phyloP scores from a whole-genome alignment of 1,140 invertebrate species.

The Laodelphax striatellus region DNA sequence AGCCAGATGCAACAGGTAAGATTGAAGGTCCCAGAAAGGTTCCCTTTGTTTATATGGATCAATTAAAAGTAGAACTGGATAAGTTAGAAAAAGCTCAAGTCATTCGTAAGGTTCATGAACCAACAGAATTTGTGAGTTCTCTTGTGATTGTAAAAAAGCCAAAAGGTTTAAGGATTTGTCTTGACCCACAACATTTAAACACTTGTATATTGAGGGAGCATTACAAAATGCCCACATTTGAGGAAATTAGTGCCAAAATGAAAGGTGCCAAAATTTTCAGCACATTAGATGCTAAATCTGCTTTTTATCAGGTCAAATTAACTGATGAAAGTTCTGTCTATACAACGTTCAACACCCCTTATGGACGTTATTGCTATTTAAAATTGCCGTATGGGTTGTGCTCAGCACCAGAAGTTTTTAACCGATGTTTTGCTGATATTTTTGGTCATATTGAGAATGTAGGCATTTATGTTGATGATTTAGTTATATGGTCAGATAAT shows the following conservation, averaged over 20 bases:
- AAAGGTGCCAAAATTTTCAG: neutral
- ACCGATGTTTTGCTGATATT: neutral
- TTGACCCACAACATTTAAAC: constrained; percentile 5
- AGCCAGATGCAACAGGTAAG: neutral
- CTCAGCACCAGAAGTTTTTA: constrained; percentile 4
- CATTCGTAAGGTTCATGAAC: neutral
- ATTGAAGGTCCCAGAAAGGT: neutral
- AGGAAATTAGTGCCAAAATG: neutral
- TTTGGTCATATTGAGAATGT: neutral
- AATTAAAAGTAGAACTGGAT: neutral
- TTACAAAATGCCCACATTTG: neutral
- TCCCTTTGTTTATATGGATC: neutral
- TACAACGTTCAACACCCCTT: constrained; percentile 6
- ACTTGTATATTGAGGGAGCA: neutral
- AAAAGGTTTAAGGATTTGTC: neutral
- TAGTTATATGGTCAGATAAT: neutral
- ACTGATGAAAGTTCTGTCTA: neutral
- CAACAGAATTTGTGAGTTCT: neutral
- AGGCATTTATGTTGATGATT: constrained; percentile 7
- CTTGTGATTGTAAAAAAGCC: neutral
- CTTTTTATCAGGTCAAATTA: neutral
- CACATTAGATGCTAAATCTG: neutral
- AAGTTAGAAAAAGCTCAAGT: neutral
- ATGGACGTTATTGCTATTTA: constrained; percentile 2
- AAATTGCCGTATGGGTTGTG: constrained; percentile 3